These are phyloP conservation scores for Danaus plexippus DNA, from an alignment of 1,140 invertebrate genomes.

Conservation along the genomic window DNA sequence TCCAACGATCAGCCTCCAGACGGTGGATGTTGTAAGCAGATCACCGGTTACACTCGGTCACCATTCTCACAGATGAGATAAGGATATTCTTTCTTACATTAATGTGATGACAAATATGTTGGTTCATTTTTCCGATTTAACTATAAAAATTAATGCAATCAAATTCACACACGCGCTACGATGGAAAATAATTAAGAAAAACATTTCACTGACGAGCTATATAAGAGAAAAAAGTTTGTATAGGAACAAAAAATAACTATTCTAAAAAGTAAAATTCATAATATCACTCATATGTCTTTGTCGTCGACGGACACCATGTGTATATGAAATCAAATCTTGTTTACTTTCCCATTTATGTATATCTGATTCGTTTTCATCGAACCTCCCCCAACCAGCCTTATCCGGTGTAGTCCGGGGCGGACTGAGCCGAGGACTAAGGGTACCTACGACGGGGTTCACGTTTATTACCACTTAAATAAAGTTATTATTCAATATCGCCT, in stretches of 20 bases:
- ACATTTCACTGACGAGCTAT: not conserved
- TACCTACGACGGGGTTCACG: too few species aligned
- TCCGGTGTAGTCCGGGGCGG: too few species aligned
- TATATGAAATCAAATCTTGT: conserved; percentile 19
- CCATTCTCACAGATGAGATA: conserved; percentile 2
- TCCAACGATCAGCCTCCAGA: not conserved
- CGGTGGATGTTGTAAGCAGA: conserved; percentile 19
- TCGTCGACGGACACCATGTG: too few species aligned
- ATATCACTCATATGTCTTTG: conserved; percentile 3
- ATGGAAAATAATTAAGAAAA: not conserved
- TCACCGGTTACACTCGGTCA: conserved; percentile 4
- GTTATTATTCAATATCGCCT: too few species aligned
- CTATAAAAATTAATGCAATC: too few species aligned
- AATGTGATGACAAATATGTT: too few species aligned
- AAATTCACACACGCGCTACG: too few species aligned
- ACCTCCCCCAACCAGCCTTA: conserved; percentile 9
- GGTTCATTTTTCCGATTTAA: too few species aligned
- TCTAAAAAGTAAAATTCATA: not conserved
- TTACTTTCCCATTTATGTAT: conserved; percentile 45
- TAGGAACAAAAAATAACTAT: not conserved
- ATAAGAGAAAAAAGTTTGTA: not conserved
- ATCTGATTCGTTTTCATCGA: conserved; percentile 30
- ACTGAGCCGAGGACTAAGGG: too few species aligned
- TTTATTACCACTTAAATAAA: too few species aligned
- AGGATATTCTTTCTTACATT: conserved; percentile 4